Evolutionary conservation across 2,113 vertebrate species (phyloP).

Genomic region (Cariama cristata): DNA sequence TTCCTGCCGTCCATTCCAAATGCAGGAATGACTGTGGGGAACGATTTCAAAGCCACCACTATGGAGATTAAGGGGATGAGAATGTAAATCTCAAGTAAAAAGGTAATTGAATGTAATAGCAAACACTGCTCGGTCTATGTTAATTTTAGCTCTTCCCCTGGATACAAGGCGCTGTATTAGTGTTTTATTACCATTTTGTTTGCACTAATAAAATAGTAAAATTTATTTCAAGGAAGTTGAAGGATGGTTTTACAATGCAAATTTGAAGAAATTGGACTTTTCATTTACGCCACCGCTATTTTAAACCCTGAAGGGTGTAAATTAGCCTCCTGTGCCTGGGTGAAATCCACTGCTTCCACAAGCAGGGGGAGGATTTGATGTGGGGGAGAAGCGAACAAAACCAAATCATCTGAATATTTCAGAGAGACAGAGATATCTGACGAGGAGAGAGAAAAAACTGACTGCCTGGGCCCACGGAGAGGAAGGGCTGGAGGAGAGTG

Average conservation of each 20-base stretch:
- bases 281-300: slow-evolving; percentile 86
- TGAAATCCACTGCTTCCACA: slow-evolving; percentile 56
- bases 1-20: slow-evolving; percentile 27
- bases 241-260: slow-evolving; percentile 90
- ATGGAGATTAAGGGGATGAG: slow-evolving; percentile 86
- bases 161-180: slow-evolving; percentile 88
- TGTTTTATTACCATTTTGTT: slow-evolving; percentile 91
- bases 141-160: slow-evolving; percentile 89
- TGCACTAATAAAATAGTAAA: slow-evolving; percentile 91
- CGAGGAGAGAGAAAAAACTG: background rate
- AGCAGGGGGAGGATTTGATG: slow-evolving; percentile 60
- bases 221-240: slow-evolving; percentile 90
- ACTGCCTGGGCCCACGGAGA: background rate
- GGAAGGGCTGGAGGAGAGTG: background rate
- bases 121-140: slow-evolving; percentile 86
- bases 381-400: slow-evolving; percentile 48
- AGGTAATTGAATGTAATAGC: slow-evolving; percentile 91
- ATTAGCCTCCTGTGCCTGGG: slow-evolving; percentile 76
- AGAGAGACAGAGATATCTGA: slow-evolving; percentile 27
- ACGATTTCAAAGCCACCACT: slow-evolving; percentile 79
- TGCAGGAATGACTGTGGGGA: slow-evolving; percentile 51
- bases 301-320: slow-evolving; percentile 83
- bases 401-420: slow-evolving; percentile 60
- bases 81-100: slow-evolving; percentile 90
- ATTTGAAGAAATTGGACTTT: slow-evolving; percentile 90